Base-by-base conservation (phyloP, 2,888 invertebrate species). In the Deilephila elpenor region DNA sequence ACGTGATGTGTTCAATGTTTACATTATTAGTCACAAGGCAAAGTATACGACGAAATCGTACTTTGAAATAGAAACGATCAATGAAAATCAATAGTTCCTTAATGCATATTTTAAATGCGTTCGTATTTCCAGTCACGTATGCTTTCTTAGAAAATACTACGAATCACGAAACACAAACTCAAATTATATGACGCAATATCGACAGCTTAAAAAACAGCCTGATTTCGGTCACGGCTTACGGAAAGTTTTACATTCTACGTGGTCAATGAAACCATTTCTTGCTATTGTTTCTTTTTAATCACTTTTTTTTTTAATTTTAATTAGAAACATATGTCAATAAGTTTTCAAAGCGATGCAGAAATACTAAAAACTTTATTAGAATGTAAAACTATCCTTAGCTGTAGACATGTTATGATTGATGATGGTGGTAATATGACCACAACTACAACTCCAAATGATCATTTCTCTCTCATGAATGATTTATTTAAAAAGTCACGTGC, bases 41-140 rank as follows among this genome's bases (percentile, higher is more conserved):
- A 60, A 8, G n/a, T 34, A 19, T 62, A 62, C 62, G 32, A 62
- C 32, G 19, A 34, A 62, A 62, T 34, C 32, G 61, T 32, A 62
- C 19, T 32, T 19, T 4, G 7, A 25, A 0, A 19, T 60, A 1
- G 5, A 29, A 25, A 29, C 34, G n/a, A 14, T 25, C 20, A 2
- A 37, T 37, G 11, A 67, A 67, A 67, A 67, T 67, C 64, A 4
- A 44, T 44, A 8, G 14, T 62, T 34, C 37, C 20, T 44, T 44
- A 44, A 37, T 67, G 14, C 17, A 62, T 51, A 67, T 44, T 44
- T 67, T 2, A 51, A 14, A 67, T n/a, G 32, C 29, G 17, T 62
- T 6, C 44, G 44, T 67, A 19, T 44, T 44, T 67, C 5, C 20
- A 44, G 64, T 67, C 64, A 67, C 64, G 64, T 67, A 67, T 67